Base-by-base conservation (phyloP, 2,888 invertebrate species). In the Drosophila lacicola region DNA sequence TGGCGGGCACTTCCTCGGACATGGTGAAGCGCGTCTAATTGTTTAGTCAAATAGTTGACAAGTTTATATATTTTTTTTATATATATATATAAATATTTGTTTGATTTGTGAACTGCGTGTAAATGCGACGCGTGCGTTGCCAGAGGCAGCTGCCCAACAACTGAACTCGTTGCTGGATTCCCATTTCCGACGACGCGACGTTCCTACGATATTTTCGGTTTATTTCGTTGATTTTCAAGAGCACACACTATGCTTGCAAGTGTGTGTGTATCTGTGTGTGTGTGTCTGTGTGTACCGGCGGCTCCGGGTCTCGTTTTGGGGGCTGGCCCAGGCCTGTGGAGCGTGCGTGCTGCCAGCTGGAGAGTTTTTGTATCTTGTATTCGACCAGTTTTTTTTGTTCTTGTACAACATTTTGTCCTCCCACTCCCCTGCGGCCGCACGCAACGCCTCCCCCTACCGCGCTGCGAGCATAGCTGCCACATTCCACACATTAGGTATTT, bases 1-100 rank as follows among this genome's bases (percentile, higher is more conserved):
- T 94, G 1, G 94, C 93, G 37, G 93, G 93, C 76, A 94, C 94
- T 82, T 94, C 94, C 92, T 94, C 93, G 73, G 87, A 89, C 90
- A 91, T 92, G 51, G 76, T 83, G 65, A 47, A 34, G 50, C 10
- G 29, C n/a, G 11, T 11, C 21, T 41, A 56, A 25, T 13, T n/a
- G 21, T 42, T 51, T 47, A 45, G 17, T 49, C 25, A 19, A 49
- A 17, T 64, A 14, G n/a, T n/a, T 13, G 29, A 0, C 25, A 41
- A 21, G 3, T 29, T 11, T 9, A 41, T 71, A 45, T 49, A 42
- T 17, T 17, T 17, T 17, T 17, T 17, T 17, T 53, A 44, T 54
- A 42, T 50, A 45, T 14, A 37, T 65, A 47, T 54, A 25, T 44
- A 47, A 53, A 44, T 45, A 42, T n/a, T 9, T 21, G 21, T 21